Conservation (phyloP, 1,140 invertebrate species). For the Cryptotermes secundus region DNA sequence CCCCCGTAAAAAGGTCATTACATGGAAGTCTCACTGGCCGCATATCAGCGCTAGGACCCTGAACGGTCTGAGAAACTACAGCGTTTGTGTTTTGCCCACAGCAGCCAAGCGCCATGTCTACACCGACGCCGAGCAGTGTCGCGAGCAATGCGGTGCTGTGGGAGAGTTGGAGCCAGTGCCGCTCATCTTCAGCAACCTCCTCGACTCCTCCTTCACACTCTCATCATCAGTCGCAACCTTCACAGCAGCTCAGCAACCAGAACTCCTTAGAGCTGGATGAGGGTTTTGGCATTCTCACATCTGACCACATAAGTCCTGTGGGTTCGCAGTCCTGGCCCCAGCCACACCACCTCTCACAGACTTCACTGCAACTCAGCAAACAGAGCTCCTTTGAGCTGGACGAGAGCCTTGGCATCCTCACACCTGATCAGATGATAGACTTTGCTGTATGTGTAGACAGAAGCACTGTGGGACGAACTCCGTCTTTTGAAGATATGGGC, state of each 20-base stretch:
- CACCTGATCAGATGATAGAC: slow-evolving; percentile 83
- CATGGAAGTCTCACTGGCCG: no score
- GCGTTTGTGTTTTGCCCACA: neutral
- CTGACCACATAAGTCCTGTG: neutral
- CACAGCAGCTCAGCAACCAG: neutral
- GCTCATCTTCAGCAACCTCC: neutral
- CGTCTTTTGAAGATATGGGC: neutral
- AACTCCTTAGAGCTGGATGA: slow-evolving; percentile 63
- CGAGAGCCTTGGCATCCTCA: slow-evolving; percentile 80
- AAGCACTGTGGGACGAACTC: neutral
- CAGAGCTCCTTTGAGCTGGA: slow-evolving; percentile 74
- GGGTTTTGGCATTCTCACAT: slow-evolving; percentile 71
- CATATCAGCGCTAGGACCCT: no score
- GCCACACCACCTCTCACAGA: slow-evolving; percentile 34
- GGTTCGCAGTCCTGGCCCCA: slow-evolving; percentile 47
- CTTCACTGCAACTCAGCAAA: slow-evolving; percentile 58
- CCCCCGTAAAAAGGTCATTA: no score
- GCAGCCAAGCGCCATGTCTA: neutral
- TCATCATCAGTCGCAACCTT: no score
- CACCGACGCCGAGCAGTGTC: neutral
- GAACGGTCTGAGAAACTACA: no score
- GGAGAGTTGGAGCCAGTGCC: neutral
- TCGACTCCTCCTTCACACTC: no score
- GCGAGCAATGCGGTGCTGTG: neutral
- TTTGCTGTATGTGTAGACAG: slow-evolving; percentile 45